phyloP scores from a whole-genome alignment of 2,113 vertebrate species.

The Ondatra zibethicus region DNA sequence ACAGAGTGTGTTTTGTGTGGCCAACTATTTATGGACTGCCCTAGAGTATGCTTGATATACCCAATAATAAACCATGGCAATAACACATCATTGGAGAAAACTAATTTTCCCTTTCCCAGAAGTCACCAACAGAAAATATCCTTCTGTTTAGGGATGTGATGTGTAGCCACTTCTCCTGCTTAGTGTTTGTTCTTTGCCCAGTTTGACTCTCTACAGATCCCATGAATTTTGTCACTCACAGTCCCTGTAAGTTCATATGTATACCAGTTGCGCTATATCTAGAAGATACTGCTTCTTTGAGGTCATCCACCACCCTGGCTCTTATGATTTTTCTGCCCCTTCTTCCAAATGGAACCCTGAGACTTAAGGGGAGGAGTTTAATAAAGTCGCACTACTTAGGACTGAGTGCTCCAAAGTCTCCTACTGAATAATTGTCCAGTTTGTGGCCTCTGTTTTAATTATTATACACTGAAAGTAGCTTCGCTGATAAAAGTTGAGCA shows the following conservation, averaged over 20 bases:
- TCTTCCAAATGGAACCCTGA: not conserved
- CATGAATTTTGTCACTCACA: too few species aligned
- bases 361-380: not conserved
- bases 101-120: not conserved
- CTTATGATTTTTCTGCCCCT: not conserved
- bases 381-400: not conserved
- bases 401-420: not conserved
- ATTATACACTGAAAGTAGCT: not conserved
- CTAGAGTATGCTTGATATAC: too few species aligned
- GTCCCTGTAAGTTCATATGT: not conserved
- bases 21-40: too few species aligned
- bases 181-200: not conserved
- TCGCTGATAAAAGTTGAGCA: too few species aligned
- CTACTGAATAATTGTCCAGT: not conserved
- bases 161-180: not conserved
- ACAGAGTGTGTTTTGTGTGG: too few species aligned
- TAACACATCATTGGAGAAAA: not conserved
- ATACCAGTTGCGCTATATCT: not conserved
- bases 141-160: not conserved
- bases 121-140: not conserved
- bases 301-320: not conserved
- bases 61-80: not conserved
- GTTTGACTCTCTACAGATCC: not conserved
- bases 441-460: not conserved
- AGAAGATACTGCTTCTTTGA: not conserved